Percentiles rank a stretch among this genome's conserved stretches.
Conservation (phyloP, 2,888 invertebrate genomes). For the Plemyria rubiginata region DNA sequence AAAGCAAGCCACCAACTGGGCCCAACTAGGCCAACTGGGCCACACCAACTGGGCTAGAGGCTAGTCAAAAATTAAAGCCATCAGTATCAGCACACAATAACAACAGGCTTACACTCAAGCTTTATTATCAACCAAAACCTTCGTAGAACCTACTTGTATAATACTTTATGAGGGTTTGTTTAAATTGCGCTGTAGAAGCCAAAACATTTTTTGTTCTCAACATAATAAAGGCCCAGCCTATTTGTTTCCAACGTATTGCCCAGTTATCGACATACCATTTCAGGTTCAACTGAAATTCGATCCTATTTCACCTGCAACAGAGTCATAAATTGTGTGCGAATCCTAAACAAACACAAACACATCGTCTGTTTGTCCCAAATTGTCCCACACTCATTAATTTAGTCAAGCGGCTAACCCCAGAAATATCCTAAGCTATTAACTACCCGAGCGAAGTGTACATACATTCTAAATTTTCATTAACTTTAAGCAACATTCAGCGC, state of each 20-base stretch:
- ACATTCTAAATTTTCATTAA: slow-evolving; percentile 73
- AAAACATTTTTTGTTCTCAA: slow-evolving; percentile 25
- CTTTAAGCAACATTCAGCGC: neutral
- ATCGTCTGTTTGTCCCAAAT: slow-evolving; percentile 50
- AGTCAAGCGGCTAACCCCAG: slow-evolving; percentile 64
- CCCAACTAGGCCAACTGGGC: too few relatives aligned
- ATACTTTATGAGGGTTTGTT: slow-evolving; percentile 26
- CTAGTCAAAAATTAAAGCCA: too few relatives aligned
- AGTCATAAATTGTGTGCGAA: slow-evolving; percentile 9
- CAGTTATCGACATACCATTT: slow-evolving; percentile 37
- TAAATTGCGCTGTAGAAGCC: slow-evolving; percentile 22
- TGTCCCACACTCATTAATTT: slow-evolving; percentile 71
- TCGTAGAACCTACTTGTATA: slow-evolving; percentile 1
- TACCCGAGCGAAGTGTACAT: slow-evolving; percentile 62
- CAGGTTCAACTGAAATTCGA: neutral
- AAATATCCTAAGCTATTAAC: slow-evolving; percentile 73
- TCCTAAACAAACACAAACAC: slow-evolving; percentile 54
- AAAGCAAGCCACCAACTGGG: too few relatives aligned
- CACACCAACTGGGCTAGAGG: too few relatives aligned
- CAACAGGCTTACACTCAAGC: neutral
- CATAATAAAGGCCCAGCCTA: slow-evolving; percentile 30
- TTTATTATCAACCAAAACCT: neutral
- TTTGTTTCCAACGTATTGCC: slow-evolving; percentile 30
- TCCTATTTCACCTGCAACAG: slow-evolving; percentile 11
- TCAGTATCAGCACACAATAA: neutral